Base-by-base conservation (phyloP, 2,888 invertebrate genomes). In the Chymomyza caudatula region DNA sequence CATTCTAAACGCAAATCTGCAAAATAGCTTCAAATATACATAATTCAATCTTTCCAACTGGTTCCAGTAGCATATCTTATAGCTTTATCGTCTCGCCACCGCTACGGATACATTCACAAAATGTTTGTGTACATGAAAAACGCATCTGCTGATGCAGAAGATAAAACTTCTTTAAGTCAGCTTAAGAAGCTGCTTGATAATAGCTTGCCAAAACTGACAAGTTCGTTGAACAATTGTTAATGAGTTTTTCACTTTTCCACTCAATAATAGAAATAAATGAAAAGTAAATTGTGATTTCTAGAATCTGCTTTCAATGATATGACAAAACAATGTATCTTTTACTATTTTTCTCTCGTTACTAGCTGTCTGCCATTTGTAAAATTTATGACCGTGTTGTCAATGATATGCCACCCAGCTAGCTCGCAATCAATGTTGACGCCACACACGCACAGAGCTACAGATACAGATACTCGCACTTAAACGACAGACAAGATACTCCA, bases 331-430 rank as follows among this genome's bases (percentile, higher is more conserved):
- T 37, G 29, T 37, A 37, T 37, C 29, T 37, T 37, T 37, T 37
- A 37, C 29, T n/a, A 37, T 37, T 37, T 37, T 37, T 11, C 29
- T 11, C 29, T 37, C 29, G n/a, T n/a, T 37, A 37, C 29, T 37
- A 11, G 29, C 19, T 47, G 72, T 60, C 67, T 80, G 82, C 75
- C 82, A 75, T 80, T 82, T 78, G 74, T 72, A 65, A 53, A 83
- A 82, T 82, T 81, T 82, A 82, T 83, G 77, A 76, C 78, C 75
- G 57, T 69, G 76, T 69, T 80, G 80, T 85, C 85, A 82, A 77
- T 80, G 78, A 74, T 84, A 82, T 77, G 78, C 84, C 85, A 85
- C 84, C 77, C 84, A 82, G 69, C 69, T 15, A 47, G 83, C 69
- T 52, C 43, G 54, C 47, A 79, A 76, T 73, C 73, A 76, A 77